These are phyloP conservation scores for Orchesellides sinensis DNA, from an alignment of 2,888 invertebrate species.

Conservation along the genomic window DNA sequence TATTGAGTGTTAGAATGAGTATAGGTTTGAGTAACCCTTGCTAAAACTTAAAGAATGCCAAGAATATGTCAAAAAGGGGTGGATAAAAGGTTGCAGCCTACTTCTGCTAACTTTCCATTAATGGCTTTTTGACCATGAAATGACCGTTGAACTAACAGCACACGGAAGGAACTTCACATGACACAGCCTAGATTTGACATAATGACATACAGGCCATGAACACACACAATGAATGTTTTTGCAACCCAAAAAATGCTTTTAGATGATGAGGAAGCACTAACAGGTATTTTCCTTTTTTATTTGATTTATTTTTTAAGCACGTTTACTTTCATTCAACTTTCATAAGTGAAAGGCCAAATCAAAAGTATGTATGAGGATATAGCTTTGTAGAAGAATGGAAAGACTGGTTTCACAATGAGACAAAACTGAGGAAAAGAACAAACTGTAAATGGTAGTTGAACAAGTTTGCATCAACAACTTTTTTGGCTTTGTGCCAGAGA, in stretches of 20 bases:
- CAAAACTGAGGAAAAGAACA: neutral
- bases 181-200: neutral
- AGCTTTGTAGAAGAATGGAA: neutral
- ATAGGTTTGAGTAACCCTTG: neutral
- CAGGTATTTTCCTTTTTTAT: neutral
- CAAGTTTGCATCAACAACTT: conserved; percentile 24
- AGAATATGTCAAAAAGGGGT: neutral
- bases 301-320: neutral
- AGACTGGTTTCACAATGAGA: no score
- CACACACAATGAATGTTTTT: neutral
- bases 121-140: conserved; percentile 41
- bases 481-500: conserved; percentile 37
- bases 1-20: neutral
- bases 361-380: neutral
- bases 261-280: neutral
- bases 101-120: neutral
- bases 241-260: conserved; percentile 2
- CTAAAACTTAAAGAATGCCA: neutral
- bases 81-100: neutral
- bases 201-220: neutral
- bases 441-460: neutral
- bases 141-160: conserved; percentile 32
- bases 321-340: neutral
- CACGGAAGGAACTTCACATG: conserved; percentile 10
- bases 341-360: neutral